Base-by-base conservation (phyloP, 2,888 invertebrate genomes). In the Stegana nigrithorax region DNA sequence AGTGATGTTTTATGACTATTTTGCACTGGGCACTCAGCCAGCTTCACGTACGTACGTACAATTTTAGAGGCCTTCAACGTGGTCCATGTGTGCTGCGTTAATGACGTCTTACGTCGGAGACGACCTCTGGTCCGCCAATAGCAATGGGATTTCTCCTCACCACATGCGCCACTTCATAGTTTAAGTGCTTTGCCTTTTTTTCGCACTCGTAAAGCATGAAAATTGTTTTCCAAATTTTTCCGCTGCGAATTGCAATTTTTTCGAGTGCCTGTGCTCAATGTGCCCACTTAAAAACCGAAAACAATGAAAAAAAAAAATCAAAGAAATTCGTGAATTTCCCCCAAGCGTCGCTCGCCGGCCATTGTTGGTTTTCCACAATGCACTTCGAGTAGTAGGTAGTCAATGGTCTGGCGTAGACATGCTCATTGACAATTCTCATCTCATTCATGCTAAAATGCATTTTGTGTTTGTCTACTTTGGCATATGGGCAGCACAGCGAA, bases 331-430 rank as follows among this genome's bases (percentile, higher is more conserved):
- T n/a, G n/a, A n/a, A n/a, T n/a, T n/a, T n/a, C n/a, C n/a, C n/a
- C n/a, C n/a, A n/a, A n/a, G n/a, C n/a, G n/a, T n/a, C n/a, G n/a
- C n/a, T n/a, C n/a, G n/a, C n/a, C n/a, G 72, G 78, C 64, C 76
- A 78, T 75, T 75, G 75, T 78, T 76, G 78, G 47, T 23, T 21
- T 25, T n/a, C 25, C 26, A 23, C 36, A 47, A 47, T 47, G 7
- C n/a, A 23, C 47, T 47, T 23, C 10, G 14, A 17, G 19, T 21
- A 21, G 7, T 12, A 19, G 12, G 23, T 45, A 23, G 12, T 19
- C 19, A 29, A 64, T 71, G 55, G 51, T 53, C 17, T 62, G 26
- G 23, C 12, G 17, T 39, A 39, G 39, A 39, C 17, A 36, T 32
- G n/a, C 21, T 55, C 53, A 55, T 55, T 36, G 53, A 55, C 53